Evolutionary conservation across 2,888 invertebrate genomes (phyloP).

Genomic region (Tolmerus cingulatus): DNA sequence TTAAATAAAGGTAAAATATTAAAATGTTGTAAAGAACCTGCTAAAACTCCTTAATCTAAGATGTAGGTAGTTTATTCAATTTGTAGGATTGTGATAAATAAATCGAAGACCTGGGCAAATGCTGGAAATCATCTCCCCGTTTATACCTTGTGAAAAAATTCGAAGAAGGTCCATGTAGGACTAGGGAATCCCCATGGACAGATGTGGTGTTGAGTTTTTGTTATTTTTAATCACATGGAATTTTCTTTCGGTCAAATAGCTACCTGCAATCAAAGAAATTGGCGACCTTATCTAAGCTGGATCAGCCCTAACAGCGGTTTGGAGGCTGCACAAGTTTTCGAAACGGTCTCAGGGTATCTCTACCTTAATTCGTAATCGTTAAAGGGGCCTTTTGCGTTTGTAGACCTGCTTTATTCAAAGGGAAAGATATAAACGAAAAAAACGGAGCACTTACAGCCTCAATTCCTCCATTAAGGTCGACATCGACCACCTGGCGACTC

Average conservation of each 20-base stretch:
- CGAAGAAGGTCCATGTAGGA: neutral
- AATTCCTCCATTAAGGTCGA: conserved; percentile 71
- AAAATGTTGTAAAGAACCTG: neutral
- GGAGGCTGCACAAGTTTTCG: no score
- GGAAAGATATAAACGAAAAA: neutral
- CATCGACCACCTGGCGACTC: conserved; percentile 70
- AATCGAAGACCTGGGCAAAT: neutral
- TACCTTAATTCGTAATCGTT: neutral
- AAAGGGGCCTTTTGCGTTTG: no score
- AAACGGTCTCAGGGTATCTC: neutral
- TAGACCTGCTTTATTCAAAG: neutral
- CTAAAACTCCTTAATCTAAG: neutral
- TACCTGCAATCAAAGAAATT: neutral
- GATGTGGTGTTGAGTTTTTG: neutral
- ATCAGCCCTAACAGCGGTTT: no score
- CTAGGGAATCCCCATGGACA: neutral
- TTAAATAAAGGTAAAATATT: neutral
- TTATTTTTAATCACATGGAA: no score
- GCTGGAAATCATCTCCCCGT: no score
- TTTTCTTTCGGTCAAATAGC: neutral
- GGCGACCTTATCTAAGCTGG: neutral
- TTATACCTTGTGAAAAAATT: no score
- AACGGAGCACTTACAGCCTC: conserved; percentile 69
- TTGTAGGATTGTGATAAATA: no score
- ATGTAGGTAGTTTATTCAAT: no score